Conservation (phyloP, 1,140 invertebrate genomes). For the Limonius californicus region DNA sequence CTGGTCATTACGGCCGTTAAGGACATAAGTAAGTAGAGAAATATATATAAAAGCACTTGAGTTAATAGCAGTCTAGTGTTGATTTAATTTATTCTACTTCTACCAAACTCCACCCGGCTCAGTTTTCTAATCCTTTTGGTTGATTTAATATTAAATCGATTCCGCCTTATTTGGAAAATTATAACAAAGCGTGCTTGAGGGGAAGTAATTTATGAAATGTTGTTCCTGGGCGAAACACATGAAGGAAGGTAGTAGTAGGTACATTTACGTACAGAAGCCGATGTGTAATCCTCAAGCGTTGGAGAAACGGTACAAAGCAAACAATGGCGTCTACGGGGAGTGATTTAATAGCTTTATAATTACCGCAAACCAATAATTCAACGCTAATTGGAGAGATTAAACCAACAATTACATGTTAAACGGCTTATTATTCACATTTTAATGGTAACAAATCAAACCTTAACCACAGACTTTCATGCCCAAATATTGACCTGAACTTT, state of each 20-base stretch:
- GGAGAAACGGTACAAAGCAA: slow-evolving; percentile 4
- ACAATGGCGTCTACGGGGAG: slow-evolving; percentile 17
- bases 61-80: not conserved
- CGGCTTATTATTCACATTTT: not conserved
- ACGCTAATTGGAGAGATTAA: not conserved
- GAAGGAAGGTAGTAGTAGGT: not conserved
- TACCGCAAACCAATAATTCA: slow-evolving; percentile 18
- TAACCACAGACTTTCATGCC: not conserved
- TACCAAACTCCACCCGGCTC: no score
- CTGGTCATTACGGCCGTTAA: slow-evolving; percentile 92
- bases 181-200: no score
- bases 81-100: slow-evolving; percentile 2
- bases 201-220: not conserved
- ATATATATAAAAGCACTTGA: not conserved
- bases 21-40: slow-evolving; percentile 76
- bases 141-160: no score
- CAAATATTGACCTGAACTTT: slow-evolving; percentile 1
- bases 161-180: no score
- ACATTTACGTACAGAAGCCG: not conserved
- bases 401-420: slow-evolving; percentile 11
- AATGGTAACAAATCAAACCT: slow-evolving; percentile 10
- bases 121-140: no score
- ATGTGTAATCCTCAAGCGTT: slow-evolving; percentile 1
- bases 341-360: slow-evolving; percentile 23
- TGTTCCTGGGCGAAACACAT: not conserved